Evolutionary conservation across 2,113 vertebrate genomes (phyloP), one percentile per base, ranked within the genome.

Genomic region (Platysternon megacephalum): DNA sequence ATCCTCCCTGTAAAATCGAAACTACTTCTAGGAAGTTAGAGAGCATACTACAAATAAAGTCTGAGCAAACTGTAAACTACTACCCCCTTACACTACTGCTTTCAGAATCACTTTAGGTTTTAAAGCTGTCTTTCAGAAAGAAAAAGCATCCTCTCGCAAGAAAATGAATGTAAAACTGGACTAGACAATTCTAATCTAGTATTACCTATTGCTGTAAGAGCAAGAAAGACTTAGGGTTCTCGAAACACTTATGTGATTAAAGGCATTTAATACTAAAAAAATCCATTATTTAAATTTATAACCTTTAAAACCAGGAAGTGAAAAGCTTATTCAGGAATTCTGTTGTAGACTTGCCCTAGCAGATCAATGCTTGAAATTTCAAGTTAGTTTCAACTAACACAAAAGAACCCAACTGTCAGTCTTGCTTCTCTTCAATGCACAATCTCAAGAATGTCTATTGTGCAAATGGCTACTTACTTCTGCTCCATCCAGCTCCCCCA

Each of bases 1-100:
- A 91, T 83, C 79, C 84, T 46, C 89, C 89, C 48, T 65, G 10
- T 35, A 44, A 53, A n/a, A 84, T 74, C 24, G 89, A 83, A 65
- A 24, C 13, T 61, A 0, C 21, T 49, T 12, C 2, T 13, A 39
- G 32, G 8, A 48, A 1, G 26, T 6, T n/a, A 35, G 3, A 2
- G 1, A 53, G 19, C 29, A 9, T 2, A 2, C 11, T 1, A 1
- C 6, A 3, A 52, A 5, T 32, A 49, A 87, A 83, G 48, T 16
- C 86, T 6, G 65, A 39, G 35, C 16, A 72, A 39, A 39, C n/a
- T 39, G 35, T 68, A 72, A 39, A 5, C 61, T n/a, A 9, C 65
- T 68, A 17, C n/a, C 17, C 65, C 17, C 16, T 10, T 5, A 1
- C 35, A 68, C 78, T 1, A 21, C 6, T n/a, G 2, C 4, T 74